A percentile compares a stretch with the other conserved stretches of the same genome.
Evolutionary conservation across 2,888 invertebrate genomes (phyloP).

Genomic region (Didymodactylos carnosus): DNA sequence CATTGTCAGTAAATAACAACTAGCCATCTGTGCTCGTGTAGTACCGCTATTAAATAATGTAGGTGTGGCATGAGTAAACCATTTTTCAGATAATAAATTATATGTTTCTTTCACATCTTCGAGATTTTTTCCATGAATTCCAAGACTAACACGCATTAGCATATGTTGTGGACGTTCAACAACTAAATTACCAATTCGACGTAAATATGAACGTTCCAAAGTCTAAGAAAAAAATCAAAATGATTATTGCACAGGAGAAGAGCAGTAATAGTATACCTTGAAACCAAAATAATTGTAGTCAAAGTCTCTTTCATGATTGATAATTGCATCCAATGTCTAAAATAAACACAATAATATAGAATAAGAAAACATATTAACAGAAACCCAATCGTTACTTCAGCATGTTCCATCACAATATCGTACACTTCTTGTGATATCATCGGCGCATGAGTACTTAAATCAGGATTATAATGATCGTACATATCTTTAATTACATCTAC

Average conservation of each 20-base stretch:
- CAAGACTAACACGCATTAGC: slow-evolving; percentile 89
- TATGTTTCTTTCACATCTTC: slow-evolving; percentile 82
- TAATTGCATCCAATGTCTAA: slow-evolving; percentile 61
- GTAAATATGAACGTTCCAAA: slow-evolving; percentile 72
- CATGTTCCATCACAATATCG: slow-evolving; percentile 59
- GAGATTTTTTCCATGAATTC: slow-evolving; percentile 81
- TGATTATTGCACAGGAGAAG: no score
- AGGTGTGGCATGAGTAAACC: slow-evolving; percentile 93
- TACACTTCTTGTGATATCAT: slow-evolving; percentile 68
- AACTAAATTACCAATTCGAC: slow-evolving; percentile 73
- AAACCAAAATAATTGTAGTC: slow-evolving; percentile 97
- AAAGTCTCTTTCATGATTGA: slow-evolving; percentile 88
- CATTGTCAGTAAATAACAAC: slow-evolving; percentile 85
- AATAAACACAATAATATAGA: background rate
- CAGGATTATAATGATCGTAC: slow-evolving; percentile 51
- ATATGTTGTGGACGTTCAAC: slow-evolving; percentile 92
- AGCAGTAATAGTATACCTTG: slow-evolving; percentile 46
- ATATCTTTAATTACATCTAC: slow-evolving; percentile 73
- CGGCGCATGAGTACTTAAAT: slow-evolving; percentile 51
- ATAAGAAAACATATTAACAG: background rate
- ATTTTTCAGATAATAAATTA: slow-evolving; percentile 72
- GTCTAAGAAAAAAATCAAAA: slow-evolving; percentile 41
- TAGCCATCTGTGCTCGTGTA: slow-evolving; percentile 23
- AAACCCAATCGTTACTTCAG: slow-evolving; percentile 40
- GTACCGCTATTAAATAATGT: slow-evolving; percentile 76